Conservation (phyloP, 2,797 vertebrate species). For the Karalla daura region DNA sequence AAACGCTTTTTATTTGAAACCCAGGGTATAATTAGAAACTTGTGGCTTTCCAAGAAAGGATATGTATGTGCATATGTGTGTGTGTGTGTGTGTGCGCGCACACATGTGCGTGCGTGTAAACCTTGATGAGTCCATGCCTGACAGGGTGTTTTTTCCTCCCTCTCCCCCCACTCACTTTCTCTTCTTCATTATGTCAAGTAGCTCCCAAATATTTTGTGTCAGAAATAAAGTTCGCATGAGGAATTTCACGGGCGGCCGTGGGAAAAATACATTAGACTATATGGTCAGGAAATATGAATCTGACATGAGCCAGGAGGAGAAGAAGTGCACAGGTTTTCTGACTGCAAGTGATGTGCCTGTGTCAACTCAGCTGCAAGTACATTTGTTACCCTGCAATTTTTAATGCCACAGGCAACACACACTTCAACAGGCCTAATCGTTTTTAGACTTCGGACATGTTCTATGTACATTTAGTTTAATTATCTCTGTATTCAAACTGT, state of each 20-base stretch:
- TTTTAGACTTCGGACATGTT: neutral
- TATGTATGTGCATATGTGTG: slow-evolving; percentile 36
- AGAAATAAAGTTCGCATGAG: slow-evolving; percentile 79
- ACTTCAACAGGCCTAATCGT: no score
- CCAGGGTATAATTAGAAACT: slow-evolving; percentile 78
- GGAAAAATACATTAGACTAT: slow-evolving; percentile 79
- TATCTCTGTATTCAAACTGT: no score
- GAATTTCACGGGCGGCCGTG: slow-evolving; percentile 76
- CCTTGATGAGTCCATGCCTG: slow-evolving; percentile 31
- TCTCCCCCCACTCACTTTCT: slow-evolving; percentile 53
- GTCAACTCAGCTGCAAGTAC: neutral
- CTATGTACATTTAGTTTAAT: no score
- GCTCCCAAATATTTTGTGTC: slow-evolving; percentile 79
- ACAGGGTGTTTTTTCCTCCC: slow-evolving; percentile 32
- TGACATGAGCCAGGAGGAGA: slow-evolving; percentile 31
- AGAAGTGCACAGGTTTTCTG: slow-evolving; percentile 5
- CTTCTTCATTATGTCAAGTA: slow-evolving; percentile 74
- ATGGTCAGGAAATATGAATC: slow-evolving; percentile 75
- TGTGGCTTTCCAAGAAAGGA: slow-evolving; percentile 73
- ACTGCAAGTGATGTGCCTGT: neutral
- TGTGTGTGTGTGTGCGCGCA: slow-evolving; percentile 6
- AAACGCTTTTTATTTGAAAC: slow-evolving; percentile 80
- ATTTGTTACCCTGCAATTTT: neutral
- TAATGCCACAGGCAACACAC: neutral
- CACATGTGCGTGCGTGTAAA: slow-evolving; percentile 11